Base-by-base conservation (phyloP, 2,113 vertebrate species). In the Podiceps cristatus region DNA sequence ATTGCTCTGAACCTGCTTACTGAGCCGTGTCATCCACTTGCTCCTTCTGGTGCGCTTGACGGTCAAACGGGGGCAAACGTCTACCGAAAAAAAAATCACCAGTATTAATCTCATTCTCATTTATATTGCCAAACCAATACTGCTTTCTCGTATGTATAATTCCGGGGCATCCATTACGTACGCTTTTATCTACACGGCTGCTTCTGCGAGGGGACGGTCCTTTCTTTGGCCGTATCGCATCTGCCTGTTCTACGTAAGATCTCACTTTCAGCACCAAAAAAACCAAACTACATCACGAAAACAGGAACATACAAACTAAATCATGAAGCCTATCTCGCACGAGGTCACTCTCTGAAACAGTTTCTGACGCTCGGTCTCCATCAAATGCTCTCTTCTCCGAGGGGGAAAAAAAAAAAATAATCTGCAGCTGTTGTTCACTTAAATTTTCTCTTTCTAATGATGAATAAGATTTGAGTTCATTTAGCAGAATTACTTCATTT, bases 401-500 rank as follows among this genome's bases (percentile, higher is more conserved):
- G 31, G 25, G 37, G 37, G 31, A 23, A 47, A 10, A 68, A 58
- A 47, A 19, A 9, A 33, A 7, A 58, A 64, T 33, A 33, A 87
- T 40, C 79, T 13, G 18, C 29, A 79, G 45, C 74, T 67, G 63
- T 15, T 12, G 0, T 45, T 91, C 72, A 11, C 20, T 71, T 15
- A 6, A 20, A 33, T 35, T 59, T 78, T 55, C 47, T 27, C 2
- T 1, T 52, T 35, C 2, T 3, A 4, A 49, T 86, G 88, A 96
- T 60, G 67, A 49, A 91, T 88, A 66, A 79, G 88, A 83, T 37
- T 7, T 5, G 75, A 56, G 95, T 50, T 73, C 93, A 13, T 91
- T 88, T 66, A 77, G 79, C 50, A 16, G 63, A 47, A 66, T 80
- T 95, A 94, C 94, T 64, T 93, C 90, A 93, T 97, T 74, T 90